These are phyloP conservation scores for Cyprinella venusta DNA, from an alignment of 2,797 vertebrate species.

Conservation along the genomic window DNA sequence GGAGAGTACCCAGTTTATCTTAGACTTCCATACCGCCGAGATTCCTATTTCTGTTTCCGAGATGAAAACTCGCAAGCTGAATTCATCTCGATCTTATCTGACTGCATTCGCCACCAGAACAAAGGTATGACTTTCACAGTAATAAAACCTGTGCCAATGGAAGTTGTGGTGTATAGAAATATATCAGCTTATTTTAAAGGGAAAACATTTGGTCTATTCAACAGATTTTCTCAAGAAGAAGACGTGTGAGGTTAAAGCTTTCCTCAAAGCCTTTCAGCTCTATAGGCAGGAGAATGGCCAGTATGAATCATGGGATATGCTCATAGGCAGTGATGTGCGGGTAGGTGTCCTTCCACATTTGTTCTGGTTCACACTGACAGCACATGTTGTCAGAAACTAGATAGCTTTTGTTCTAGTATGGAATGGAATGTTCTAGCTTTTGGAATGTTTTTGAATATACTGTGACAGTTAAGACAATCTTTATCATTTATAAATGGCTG, in stretches of 20 bases:
- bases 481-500: neutral
- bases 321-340: conserved; percentile 85
- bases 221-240: conserved; percentile 89
- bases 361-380: neutral
- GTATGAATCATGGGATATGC: conserved; percentile 86
- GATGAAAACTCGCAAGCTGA: conserved; percentile 71
- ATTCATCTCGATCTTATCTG: conserved; percentile 80
- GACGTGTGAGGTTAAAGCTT: conserved; percentile 84
- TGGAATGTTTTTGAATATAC: neutral
- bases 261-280: conserved; percentile 89
- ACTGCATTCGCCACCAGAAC: conserved; percentile 89
- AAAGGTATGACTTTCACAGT: conserved; percentile 73
- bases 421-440: conserved; percentile 23
- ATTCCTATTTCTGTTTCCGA: conserved; percentile 86
- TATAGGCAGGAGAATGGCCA: conserved; percentile 85
- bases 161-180: neutral
- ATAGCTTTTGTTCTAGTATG: neutral
- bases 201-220: conserved; percentile 19
- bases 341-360: conserved; percentile 67
- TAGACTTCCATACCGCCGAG: conserved; percentile 85
- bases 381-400: neutral
- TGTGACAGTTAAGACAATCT: neutral
- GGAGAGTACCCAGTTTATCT: conserved; percentile 88
- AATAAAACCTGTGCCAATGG: neutral
- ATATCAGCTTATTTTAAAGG: neutral